Base-by-base conservation (phyloP, 2,797 vertebrate genomes). In the Poecile montanus region DNA sequence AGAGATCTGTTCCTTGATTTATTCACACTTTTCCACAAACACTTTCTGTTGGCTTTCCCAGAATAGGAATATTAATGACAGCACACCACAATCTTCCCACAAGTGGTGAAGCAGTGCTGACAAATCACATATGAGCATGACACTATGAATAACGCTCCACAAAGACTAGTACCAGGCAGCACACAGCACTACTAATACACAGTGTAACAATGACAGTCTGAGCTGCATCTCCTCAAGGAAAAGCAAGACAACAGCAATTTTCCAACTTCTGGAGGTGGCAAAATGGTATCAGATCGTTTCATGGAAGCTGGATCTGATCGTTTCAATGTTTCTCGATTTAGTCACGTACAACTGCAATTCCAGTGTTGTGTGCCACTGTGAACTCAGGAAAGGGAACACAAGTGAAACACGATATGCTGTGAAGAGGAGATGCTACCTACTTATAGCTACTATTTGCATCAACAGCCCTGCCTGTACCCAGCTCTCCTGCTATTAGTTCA, bases 151-250 rank as follows among this genome's bases (percentile, higher is more conserved):
- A 67, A 84, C 27, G 71, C 74, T 83, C 21, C 66, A 70, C 68
- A 66, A 32, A 34, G 30, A 50, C 67, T 63, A 15, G 88, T 91
- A 91, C 93, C 91, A 95, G 74, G 94, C 85, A 90, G 80, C 44
- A 44, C 72, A 67, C 1, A 72, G 68, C 62, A 32, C 85, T 61
- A 56, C 18, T 68, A 66, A 54, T n/a, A 62, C 0, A 0, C 36
- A 76, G 27, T 11, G 30, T 53, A 62, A 85, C 65, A 89, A 30
- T 30, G 30, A 50, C n/a, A 83, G 67, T 56, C 62, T 91, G 82
- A 93, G 79, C 58, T 34, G 62, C 34, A 62, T 79, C 58, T 83
- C 50, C 30, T 80, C 50, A 50, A 65, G 47, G 16, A 86, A 92
- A 78, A n/a, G 23, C 53, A 87, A 85, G 36, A 70, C 6, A 70